phyloP scores from a whole-genome alignment of 2,797 vertebrate species.

The Sandelia bainsii region DNA sequence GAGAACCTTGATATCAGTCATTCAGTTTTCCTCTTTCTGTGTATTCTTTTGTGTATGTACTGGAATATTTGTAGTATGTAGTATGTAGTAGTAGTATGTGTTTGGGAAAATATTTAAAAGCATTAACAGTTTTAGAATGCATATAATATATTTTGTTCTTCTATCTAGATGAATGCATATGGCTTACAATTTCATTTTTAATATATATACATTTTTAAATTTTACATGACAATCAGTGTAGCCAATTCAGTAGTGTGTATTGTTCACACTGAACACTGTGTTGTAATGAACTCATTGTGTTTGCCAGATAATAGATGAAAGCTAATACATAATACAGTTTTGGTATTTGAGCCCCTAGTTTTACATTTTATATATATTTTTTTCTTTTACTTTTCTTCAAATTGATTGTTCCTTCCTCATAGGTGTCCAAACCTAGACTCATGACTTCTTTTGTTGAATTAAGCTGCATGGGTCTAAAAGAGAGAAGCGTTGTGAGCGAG shows the following conservation, averaged over 20 bases:
- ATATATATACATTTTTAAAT: background rate
- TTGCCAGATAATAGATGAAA: constrained; percentile 38
- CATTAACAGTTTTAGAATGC: constrained; percentile 27
- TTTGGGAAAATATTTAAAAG: constrained; percentile 64
- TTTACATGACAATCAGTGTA: no score
- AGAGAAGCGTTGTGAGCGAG: constrained; percentile 66
- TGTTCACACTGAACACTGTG: background rate
- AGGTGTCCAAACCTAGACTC: constrained; percentile 46
- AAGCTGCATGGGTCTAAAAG: constrained; percentile 70
- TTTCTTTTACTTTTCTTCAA: constrained; percentile 34
- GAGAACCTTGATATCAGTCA: constrained; percentile 84
- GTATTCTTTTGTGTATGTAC: constrained; percentile 59
- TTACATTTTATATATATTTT: constrained; percentile 31
- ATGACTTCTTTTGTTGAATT: constrained; percentile 80
- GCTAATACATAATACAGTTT: background rate
- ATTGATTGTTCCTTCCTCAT: constrained; percentile 40
- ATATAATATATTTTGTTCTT: constrained; percentile 10
- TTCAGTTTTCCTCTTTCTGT: constrained; percentile 70
- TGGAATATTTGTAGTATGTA: constrained; percentile 64
- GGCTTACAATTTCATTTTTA: constrained; percentile 2
- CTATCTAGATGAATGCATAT: constrained; percentile 17
- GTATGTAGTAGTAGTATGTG: no score
- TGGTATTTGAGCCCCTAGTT: constrained; percentile 19
- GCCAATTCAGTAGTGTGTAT: background rate
- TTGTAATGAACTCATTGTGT: constrained; percentile 22